These are phyloP conservation scores for Cherax quadricarinatus DNA, from an alignment of 1,140 invertebrate species.

Conservation along the genomic window DNA sequence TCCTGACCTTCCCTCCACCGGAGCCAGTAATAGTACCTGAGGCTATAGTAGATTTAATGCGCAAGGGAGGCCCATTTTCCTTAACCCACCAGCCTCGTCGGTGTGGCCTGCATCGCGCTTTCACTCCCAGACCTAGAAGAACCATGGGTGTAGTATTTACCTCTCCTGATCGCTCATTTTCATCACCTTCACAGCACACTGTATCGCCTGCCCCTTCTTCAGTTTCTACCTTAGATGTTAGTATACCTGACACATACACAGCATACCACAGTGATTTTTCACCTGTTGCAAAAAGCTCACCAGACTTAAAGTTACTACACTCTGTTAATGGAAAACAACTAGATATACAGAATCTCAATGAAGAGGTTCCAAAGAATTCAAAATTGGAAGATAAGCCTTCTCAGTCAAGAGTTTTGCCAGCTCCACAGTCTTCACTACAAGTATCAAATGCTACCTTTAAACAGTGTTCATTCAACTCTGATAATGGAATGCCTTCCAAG, in stretches of 20 bases:
- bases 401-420: no score
- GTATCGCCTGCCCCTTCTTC: conserved; percentile 10
- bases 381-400: no score
- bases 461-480: no score
- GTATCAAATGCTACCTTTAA: no score
- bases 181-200: not conserved
- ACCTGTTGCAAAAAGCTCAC: not conserved
- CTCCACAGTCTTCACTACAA: no score
- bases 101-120: not conserved
- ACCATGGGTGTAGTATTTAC: not conserved
- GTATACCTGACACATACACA: no score
- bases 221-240: not conserved
- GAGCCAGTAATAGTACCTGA: conserved; percentile 50
- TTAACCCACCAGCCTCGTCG: conserved; percentile 4
- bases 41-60: not conserved
- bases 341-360: not conserved
- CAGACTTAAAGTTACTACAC: not conserved
- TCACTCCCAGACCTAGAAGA: conserved; percentile 21
- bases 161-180: not conserved
- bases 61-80: not conserved
- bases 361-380: no score
- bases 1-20: conserved; percentile 35
- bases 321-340: not conserved
- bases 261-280: not conserved
- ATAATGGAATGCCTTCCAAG: no score